Conservation (phyloP, 2,113 vertebrate species). For the Ammodytes dubius region DNA sequence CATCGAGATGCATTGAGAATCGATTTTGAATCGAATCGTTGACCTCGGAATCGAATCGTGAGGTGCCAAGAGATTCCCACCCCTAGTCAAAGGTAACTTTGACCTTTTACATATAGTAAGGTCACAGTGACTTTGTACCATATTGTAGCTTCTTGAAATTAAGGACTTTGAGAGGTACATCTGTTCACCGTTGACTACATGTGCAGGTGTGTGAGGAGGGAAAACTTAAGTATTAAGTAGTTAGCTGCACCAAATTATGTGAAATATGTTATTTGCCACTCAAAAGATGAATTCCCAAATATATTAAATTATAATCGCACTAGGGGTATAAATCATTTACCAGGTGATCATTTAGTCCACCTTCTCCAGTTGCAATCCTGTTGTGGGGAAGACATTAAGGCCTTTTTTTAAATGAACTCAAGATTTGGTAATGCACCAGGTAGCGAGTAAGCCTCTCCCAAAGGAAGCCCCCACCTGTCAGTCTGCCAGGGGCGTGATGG, state of each 20-base stretch:
- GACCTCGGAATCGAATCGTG: too few relatives aligned
- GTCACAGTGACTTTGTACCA: too few relatives aligned
- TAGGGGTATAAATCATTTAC: neutral
- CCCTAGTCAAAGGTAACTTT: too few relatives aligned
- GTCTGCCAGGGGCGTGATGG: conserved; percentile 19
- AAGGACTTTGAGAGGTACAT: too few relatives aligned
- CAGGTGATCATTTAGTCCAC: neutral
- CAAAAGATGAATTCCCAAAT: neutral
- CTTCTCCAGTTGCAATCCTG: neutral
- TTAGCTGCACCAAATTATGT: neutral
- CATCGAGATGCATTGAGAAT: too few relatives aligned
- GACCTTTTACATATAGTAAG: too few relatives aligned
- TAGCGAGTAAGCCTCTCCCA: conserved; percentile 13
- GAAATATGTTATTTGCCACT: neutral
- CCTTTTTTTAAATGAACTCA: conserved; percentile 35
- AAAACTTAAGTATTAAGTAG: neutral
- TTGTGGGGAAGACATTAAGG: conserved; percentile 42
- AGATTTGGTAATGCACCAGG: conserved; percentile 58
- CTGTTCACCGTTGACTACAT: too few relatives aligned
- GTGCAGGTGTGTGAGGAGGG: too few relatives aligned
- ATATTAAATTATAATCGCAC: neutral
- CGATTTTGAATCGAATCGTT: too few relatives aligned
- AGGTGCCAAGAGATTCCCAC: too few relatives aligned
- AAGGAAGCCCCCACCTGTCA: conserved; percentile 52
- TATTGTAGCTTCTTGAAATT: too few relatives aligned